These are phyloP conservation scores for Drosophila mercatorum DNA, from an alignment of 2,888 invertebrate genomes.

Conservation along the genomic window DNA sequence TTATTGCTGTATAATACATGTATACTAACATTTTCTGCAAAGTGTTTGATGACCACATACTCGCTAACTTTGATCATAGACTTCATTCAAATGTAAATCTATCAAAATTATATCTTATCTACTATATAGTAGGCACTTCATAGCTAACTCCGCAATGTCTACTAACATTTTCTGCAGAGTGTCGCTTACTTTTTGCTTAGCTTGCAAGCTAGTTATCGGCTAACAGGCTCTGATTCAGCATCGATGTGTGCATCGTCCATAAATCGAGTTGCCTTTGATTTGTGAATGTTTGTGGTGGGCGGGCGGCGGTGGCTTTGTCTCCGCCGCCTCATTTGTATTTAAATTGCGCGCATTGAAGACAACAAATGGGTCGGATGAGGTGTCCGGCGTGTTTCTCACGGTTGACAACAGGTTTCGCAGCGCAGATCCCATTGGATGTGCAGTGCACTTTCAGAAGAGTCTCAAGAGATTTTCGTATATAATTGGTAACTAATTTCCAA, in stretches of 20 bases:
- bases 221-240: slow-evolving; percentile 20
- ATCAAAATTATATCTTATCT: background rate
- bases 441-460: slow-evolving; percentile 19
- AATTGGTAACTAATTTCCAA: slow-evolving; percentile 37
- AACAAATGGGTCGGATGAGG: slow-evolving; percentile 66
- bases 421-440: slow-evolving; percentile 35
- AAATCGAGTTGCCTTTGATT: slow-evolving; percentile 61
- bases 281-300: slow-evolving; percentile 40
- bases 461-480: slow-evolving; percentile 53
- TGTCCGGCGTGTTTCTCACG: slow-evolving; percentile 66
- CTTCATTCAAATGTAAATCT: background rate
- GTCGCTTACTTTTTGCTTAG: background rate
- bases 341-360: slow-evolving; percentile 57
- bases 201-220: slow-evolving; percentile 5
- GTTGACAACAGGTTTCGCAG: slow-evolving; percentile 62
- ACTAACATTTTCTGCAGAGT: slow-evolving; percentile 26
- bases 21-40: background rate
- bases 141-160: background rate
- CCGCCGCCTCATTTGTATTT: slow-evolving; percentile 48
- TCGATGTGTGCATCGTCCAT: slow-evolving; percentile 31
- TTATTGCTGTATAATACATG: background rate
- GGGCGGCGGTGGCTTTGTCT: slow-evolving; percentile 26
- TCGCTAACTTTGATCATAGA: background rate
- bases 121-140: background rate
- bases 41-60: background rate